Evolutionary conservation across 2,113 vertebrate species (phyloP), one percentile per base, ranked within the genome.

Genomic region (Forbesichthys agassizii): DNA sequence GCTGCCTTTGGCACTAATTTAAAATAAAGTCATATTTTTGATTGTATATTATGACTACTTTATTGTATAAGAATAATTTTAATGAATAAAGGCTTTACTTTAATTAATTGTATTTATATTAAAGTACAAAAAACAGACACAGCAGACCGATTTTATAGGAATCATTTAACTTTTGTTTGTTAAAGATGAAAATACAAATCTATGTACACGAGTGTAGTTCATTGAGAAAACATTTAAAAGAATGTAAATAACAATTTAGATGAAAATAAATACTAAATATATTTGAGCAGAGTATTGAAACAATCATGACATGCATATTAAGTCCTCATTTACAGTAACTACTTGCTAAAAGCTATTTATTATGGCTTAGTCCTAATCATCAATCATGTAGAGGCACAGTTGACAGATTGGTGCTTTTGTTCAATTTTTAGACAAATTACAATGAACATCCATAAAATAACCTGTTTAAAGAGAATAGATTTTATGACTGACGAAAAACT

Each of bases 261-360:
- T 90, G 77, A 75, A 95, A 97, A 98, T 96, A 99, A 98, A 97
- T 97, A 98, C 70, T 91, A 85, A 88, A 83, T 82, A 84, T 78
- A 79, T 72, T 82, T 75, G 79, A 88, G 82, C 74, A 86, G 85
- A 91, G 66, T 87, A 87, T 86, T 87, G 76, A 77, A 64, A 86
- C 49, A 79, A 75, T 71, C 69, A 71, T 71, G 80, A 77, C 68
- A 74, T 66, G 81, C 70, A 76, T 69, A 73, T 48, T 89, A 68
- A 49, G 47, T 88, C 77, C 52, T 63, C 14, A 62, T 70, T 58
- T 69, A 72, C 55, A 77, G 71, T 77, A 66, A 69, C 76, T 51
- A 65, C 55, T 27, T 27, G 66, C 68, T 66, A 52, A 33, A 63
- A 78, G 56, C 81, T 53, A 54, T 69, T 36, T 53, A 54, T 69